Conservation (phyloP, 2,888 invertebrate species). For the Meandrusa payeni region DNA sequence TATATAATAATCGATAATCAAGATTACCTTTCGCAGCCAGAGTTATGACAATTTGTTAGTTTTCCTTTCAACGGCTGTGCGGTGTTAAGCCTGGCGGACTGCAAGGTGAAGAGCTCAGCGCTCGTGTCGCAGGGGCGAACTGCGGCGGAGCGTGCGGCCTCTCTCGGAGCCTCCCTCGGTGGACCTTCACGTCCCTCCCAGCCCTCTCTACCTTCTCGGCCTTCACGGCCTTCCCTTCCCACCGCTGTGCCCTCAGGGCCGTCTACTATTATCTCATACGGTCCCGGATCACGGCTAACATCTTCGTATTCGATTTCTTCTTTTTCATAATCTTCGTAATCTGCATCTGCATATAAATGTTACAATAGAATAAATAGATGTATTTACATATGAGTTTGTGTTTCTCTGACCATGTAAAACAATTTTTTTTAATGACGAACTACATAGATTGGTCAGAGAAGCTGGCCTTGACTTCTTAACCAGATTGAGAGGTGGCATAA, state of each 20-base stretch:
- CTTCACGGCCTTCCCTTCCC: constrained; percentile 52
- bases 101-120: constrained; percentile 91
- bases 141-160: constrained; percentile 77
- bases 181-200: constrained; percentile 35
- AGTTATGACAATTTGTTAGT: constrained; percentile 92
- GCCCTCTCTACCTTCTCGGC: constrained; percentile 48
- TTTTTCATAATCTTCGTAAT: constrained; percentile 72
- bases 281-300: constrained; percentile 62
- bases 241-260: constrained; percentile 48
- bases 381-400: too few species aligned
- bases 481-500: too few species aligned
- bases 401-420: too few species aligned
- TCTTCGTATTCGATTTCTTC: constrained; percentile 62
- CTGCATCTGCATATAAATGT: constrained; percentile 37
- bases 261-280: constrained; percentile 70
- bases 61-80: constrained; percentile 94
- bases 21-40: constrained; percentile 93
- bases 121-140: constrained; percentile 92
- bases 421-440: too few species aligned
- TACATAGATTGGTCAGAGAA: too few species aligned
- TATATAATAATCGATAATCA: too few species aligned
- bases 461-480: too few species aligned
- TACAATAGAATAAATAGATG: too few species aligned
- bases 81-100: constrained; percentile 89
- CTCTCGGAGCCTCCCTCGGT: constrained; percentile 69